Percentiles rank a stretch among this genome's conserved stretches.
Conservation (phyloP, 2,888 invertebrate species). For the Eustalomyia histrio region DNA sequence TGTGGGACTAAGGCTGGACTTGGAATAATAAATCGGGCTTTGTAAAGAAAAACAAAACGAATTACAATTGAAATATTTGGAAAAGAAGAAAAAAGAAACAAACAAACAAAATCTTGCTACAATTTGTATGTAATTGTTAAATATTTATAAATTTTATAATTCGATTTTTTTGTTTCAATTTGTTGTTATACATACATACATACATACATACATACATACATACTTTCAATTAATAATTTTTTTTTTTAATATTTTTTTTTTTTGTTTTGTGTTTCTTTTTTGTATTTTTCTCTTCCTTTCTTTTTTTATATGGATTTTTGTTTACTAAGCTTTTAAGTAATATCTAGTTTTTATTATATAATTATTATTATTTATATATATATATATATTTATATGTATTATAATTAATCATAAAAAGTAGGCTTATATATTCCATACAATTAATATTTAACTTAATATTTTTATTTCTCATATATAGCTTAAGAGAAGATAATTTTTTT, state of each 20-base stretch:
- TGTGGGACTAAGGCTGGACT: too few relatives aligned
- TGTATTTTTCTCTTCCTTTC: conserved; percentile 54
- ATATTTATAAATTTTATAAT: conserved; percentile 4
- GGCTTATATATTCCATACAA: conserved; percentile 59
- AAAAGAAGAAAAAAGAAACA: neutral
- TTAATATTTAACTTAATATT: conserved; percentile 58
- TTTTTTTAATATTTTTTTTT: conserved; percentile 44
- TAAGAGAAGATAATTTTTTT: conserved; percentile 52
- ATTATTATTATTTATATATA: conserved; percentile 65
- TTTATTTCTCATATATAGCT: conserved; percentile 60
- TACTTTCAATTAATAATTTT: conserved; percentile 43
- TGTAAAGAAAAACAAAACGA: neutral
- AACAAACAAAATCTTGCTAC: conserved; percentile 5
- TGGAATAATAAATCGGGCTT: too few relatives aligned
- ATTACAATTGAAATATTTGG: neutral
- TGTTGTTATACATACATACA: neutral
- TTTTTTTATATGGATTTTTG: conserved; percentile 46
- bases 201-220: too few relatives aligned
- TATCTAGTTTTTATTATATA: conserved; percentile 59
- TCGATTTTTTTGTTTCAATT: conserved; percentile 8
- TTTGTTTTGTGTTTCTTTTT: conserved; percentile 60
- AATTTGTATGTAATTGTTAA: neutral
- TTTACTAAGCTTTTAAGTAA: conserved; percentile 62
- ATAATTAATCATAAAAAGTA: conserved; percentile 68
- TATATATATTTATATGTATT: conserved; percentile 63